These are phyloP conservation scores for Melanotaenia boesemani DNA, from an alignment of 2,797 vertebrate genomes.

Conservation along the genomic window DNA sequence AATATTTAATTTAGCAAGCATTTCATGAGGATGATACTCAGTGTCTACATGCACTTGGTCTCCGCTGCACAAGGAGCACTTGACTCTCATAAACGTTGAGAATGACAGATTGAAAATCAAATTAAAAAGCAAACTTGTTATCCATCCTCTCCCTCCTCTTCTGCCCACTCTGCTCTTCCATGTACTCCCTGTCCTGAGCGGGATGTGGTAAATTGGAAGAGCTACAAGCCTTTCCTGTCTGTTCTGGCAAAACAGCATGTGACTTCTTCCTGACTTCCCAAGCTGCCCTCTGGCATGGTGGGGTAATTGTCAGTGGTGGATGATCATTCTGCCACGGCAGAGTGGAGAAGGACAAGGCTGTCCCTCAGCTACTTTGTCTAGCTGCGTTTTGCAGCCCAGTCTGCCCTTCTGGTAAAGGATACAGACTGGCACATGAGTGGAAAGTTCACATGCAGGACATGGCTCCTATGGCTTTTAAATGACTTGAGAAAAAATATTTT, in stretches of 20 bases:
- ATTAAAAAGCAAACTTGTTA: constrained; percentile 73
- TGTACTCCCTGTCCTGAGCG: constrained; percentile 26
- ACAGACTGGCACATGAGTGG: constrained; percentile 63
- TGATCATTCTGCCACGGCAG: constrained; percentile 78
- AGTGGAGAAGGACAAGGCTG: constrained; percentile 83
- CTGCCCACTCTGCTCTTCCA: neutral
- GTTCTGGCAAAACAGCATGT: constrained; percentile 77
- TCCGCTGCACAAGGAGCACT: constrained; percentile 65
- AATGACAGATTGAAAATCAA: constrained; percentile 73
- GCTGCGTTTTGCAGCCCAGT: constrained; percentile 54
- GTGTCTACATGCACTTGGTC: constrained; percentile 57
- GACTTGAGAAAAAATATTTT: constrained; percentile 33
- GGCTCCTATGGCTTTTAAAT: constrained; percentile 44
- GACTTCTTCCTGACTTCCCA: constrained; percentile 86
- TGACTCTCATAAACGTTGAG: constrained; percentile 73
- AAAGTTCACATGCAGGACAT: constrained; percentile 76
- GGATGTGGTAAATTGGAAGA: constrained; percentile 65
- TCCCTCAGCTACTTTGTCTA: constrained; percentile 71
- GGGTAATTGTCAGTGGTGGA: constrained; percentile 76
- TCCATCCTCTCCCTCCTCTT: constrained; percentile 51
- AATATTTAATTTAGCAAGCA: constrained; percentile 66
- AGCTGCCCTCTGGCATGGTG: constrained; percentile 69
- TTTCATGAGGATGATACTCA: constrained; percentile 60
- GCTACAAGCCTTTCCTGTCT: constrained; percentile 77
- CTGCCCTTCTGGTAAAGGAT: constrained; percentile 63